Percentiles rank a stretch among this genome's conserved stretches.
Evolutionary conservation across 2,797 vertebrate species (phyloP).

Genomic region (Microhierax caerulescens): DNA sequence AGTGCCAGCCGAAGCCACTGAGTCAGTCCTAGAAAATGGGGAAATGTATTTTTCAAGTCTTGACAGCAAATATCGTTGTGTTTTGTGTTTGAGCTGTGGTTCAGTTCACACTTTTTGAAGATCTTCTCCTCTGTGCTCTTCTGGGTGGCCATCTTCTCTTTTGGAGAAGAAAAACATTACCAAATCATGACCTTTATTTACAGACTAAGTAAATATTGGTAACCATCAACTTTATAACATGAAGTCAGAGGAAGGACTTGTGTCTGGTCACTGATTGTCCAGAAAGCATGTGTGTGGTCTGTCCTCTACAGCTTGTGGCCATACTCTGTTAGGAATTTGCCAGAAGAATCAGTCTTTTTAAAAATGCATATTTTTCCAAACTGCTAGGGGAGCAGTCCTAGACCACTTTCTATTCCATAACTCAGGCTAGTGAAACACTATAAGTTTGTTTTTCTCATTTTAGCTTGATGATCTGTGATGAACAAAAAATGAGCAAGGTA

Average conservation of each 20-base stretch:
- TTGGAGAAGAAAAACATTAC: background rate
- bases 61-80: background rate
- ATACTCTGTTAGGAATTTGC: background rate
- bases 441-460: constrained; percentile 58
- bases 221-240: background rate
- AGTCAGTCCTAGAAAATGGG: background rate
- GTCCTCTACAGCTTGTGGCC: background rate
- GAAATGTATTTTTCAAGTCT: background rate
- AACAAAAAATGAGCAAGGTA: background rate
- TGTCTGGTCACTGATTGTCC: background rate
- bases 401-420: constrained; percentile 10
- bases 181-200: background rate
- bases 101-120: background rate
- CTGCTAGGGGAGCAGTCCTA: constrained; percentile 14
- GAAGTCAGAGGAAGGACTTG: background rate
- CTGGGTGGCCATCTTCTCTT: background rate
- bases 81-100: background rate
- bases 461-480: constrained; percentile 24
- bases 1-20: background rate
- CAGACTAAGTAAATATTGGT: background rate
- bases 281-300: background rate
- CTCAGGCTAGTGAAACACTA: constrained; percentile 4
- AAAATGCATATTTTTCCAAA: background rate
- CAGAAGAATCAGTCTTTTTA: background rate
- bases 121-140: background rate